Conservation (phyloP, 1,140 invertebrate species). For the Lepidotrigona ventralis region DNA sequence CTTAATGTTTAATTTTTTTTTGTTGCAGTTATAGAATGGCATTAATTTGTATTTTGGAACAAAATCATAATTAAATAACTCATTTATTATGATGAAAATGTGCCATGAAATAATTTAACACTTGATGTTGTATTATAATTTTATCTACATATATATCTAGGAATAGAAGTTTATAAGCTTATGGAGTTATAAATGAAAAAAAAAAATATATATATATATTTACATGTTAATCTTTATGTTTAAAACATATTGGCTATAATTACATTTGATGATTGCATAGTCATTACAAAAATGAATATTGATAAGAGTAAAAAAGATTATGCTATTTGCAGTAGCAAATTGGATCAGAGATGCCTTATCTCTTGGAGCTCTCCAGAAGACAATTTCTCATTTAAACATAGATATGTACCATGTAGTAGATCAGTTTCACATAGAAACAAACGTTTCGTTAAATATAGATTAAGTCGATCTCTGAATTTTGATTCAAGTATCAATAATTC, state of each 20-base stretch:
- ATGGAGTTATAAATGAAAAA: slow-evolving; percentile 1
- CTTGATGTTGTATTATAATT: neutral
- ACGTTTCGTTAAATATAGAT: slow-evolving; percentile 56
- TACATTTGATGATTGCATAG: slow-evolving; percentile 47
- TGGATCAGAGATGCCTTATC: slow-evolving; percentile 51
- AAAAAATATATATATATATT: neutral
- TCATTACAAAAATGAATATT: slow-evolving; percentile 34
- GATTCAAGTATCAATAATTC: slow-evolving; percentile 64
- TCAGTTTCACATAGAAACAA: slow-evolving; percentile 62
- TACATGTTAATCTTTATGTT: slow-evolving; percentile 12
- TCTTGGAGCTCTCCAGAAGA: slow-evolving; percentile 60
- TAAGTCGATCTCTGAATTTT: slow-evolving; percentile 70
- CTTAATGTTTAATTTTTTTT: slow-evolving; percentile 7
- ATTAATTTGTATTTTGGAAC: too few species aligned
- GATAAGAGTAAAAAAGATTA: slow-evolving; percentile 56
- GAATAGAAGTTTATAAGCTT: neutral
- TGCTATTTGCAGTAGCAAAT: slow-evolving; percentile 51
- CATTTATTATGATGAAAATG: neutral
- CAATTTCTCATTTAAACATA: slow-evolving; percentile 52
- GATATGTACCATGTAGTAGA: slow-evolving; percentile 60
- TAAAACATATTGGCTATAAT: slow-evolving; percentile 25
- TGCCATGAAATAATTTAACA: neutral
- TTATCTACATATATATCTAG: neutral
- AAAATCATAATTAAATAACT: neutral
- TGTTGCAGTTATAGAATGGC: slow-evolving; percentile 15